These are phyloP conservation scores for Coendou prehensilis DNA, from an alignment of 2,797 vertebrate species.

Conservation along the genomic window DNA sequence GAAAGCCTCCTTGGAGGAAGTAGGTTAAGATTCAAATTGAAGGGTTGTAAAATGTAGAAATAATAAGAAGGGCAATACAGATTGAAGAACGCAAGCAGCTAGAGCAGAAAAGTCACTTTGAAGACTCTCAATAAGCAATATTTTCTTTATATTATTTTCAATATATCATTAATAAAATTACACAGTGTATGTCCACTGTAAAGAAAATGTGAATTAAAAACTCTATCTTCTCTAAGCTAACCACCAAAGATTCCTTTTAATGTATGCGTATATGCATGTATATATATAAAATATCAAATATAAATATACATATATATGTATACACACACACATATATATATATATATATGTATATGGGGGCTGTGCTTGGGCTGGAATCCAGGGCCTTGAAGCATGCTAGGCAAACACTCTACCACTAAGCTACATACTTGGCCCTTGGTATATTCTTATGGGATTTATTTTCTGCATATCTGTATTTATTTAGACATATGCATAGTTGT, in stretches of 20 bases:
- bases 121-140: constrained; percentile 33
- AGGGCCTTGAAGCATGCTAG: not conserved
- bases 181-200: not conserved
- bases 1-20: not conserved
- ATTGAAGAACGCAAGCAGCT: not conserved
- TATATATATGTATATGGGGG: too few species aligned
- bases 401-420: not conserved
- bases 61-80: not conserved
- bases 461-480: constrained; percentile 20
- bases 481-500: not conserved
- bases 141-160: not conserved
- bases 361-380: not conserved
- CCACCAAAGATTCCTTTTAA: constrained; percentile 21
- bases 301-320: not conserved
- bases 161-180: not conserved
- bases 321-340: too few species aligned
- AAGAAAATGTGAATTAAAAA: constrained; percentile 42
- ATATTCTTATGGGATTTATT: constrained; percentile 36
- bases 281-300: not conserved
- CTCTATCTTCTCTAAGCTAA: constrained; percentile 6
- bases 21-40: not conserved
- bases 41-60: constrained; percentile 1
- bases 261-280: not conserved
- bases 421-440: not conserved
- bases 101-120: constrained; percentile 11